Evolutionary conservation across 2,888 invertebrate genomes (phyloP).

Genomic region (Eumerus sabulonum): DNA sequence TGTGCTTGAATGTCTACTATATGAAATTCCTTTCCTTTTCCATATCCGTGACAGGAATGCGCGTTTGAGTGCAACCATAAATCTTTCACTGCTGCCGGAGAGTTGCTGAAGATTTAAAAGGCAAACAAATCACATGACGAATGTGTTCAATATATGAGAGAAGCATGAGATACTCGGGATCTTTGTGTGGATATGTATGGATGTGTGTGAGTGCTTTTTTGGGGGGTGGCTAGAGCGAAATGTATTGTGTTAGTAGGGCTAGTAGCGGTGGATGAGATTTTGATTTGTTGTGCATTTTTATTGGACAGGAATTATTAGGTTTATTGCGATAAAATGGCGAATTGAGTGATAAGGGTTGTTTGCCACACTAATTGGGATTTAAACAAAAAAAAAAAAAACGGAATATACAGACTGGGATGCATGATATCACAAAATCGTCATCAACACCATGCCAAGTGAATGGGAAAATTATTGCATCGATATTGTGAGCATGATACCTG

Average conservation of each 20-base stretch:
- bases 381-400: conserved; percentile 30
- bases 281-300: conserved; percentile 69
- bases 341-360: conserved; percentile 68
- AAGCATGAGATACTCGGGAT: neutral
- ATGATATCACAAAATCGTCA: conserved; percentile 25
- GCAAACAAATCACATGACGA: conserved; percentile 69
- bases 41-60: conserved; percentile 69
- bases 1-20: conserved; percentile 16
- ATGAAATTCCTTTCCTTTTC: conserved; percentile 69
- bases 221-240: conserved; percentile 24
- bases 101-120: conserved; percentile 68
- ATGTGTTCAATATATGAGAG: conserved; percentile 66
- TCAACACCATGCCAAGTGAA: conserved; percentile 35
- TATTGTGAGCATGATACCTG: conserved; percentile 47
- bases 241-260: neutral
- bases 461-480: conserved; percentile 52
- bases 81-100: conserved; percentile 64
- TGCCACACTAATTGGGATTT: conserved; percentile 58
- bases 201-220: conserved; percentile 20
- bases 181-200: conserved; percentile 1
- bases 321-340: conserved; percentile 69
- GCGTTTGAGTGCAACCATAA: conserved; percentile 69
- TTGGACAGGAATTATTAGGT: conserved; percentile 69
- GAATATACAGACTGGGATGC: no score
- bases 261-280: conserved; percentile 37